Percentiles rank a stretch among this genome's conserved stretches.
phyloP scores from a whole-genome alignment of 2,797 vertebrate species.

The Helarctos malayanus region DNA sequence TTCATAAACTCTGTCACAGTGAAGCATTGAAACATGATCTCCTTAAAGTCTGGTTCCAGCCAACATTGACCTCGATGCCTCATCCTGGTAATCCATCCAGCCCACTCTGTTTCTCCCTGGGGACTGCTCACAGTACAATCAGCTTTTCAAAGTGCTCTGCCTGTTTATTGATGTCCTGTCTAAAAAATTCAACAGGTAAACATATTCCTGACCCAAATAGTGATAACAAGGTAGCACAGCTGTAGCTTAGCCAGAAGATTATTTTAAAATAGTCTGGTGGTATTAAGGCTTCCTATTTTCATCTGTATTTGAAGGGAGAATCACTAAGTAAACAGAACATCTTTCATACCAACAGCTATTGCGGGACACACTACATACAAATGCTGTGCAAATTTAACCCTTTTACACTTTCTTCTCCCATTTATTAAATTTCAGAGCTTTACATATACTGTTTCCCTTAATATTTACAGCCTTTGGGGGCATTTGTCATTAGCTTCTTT shows the following conservation, averaged over 20 bases:
- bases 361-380: background rate
- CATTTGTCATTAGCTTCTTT: background rate
- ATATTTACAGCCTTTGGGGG: background rate
- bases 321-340: background rate
- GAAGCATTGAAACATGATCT: slow-evolving; percentile 38
- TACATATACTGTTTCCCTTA: background rate
- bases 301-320: slow-evolving; percentile 39
- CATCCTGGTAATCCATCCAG: background rate
- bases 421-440: background rate
- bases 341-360: background rate
- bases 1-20: slow-evolving; percentile 40
- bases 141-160: slow-evolving; percentile 37
- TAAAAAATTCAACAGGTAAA: slow-evolving; percentile 60
- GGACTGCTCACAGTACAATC: background rate
- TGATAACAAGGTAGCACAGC: slow-evolving; percentile 18
- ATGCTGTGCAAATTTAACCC: background rate
- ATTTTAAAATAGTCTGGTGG: slow-evolving; percentile 38
- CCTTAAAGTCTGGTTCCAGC: slow-evolving; percentile 42
- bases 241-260: background rate
- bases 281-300: background rate
- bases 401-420: background rate
- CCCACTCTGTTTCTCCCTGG: background rate
- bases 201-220: background rate
- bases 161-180: slow-evolving; percentile 57
- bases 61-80: background rate